Conservation (phyloP, 2,797 vertebrate genomes). For the Sebastes hopkinsi region DNA sequence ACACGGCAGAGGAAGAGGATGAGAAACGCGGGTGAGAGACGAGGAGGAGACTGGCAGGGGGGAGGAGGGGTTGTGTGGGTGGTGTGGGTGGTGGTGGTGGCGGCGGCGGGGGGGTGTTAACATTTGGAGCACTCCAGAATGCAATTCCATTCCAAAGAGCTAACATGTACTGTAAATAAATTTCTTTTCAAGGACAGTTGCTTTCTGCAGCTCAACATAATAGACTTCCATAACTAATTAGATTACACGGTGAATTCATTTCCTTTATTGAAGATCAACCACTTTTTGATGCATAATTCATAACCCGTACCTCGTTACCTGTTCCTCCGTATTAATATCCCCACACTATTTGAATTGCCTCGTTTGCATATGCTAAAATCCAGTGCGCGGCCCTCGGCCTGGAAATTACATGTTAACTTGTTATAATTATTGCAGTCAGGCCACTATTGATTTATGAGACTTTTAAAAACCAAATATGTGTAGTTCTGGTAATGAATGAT, state of each 20-base stretch:
- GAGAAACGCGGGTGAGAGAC: conserved; percentile 35
- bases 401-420: conserved; percentile 99
- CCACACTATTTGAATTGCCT: conserved; percentile 99
- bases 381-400: conserved; percentile 94
- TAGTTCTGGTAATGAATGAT: conserved; percentile 99
- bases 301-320: conserved; percentile 99
- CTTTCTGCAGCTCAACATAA: conserved; percentile 99
- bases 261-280: conserved; percentile 99
- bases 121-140: conserved; percentile 92
- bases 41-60: conserved; percentile 24
- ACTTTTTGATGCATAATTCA: conserved; percentile 99
- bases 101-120: conserved; percentile 73
- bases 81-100: conserved; percentile 11
- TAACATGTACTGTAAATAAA: conserved; percentile 99
- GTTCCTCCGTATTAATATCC: conserved; percentile 99
- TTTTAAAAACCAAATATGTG: conserved; percentile 99
- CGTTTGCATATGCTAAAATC: conserved; percentile 99
- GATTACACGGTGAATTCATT: conserved; percentile 99
- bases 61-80: conserved; percentile 18
- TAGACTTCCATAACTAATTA: conserved; percentile 99
- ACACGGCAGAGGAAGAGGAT: conserved; percentile 14
- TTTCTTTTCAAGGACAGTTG: conserved; percentile 99
- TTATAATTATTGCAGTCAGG: conserved; percentile 99
- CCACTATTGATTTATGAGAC: conserved; percentile 99
- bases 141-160: conserved; percentile 95